These are phyloP conservation scores for Gobio gobio DNA, from an alignment of 2,113 vertebrate species.

Conservation along the genomic window DNA sequence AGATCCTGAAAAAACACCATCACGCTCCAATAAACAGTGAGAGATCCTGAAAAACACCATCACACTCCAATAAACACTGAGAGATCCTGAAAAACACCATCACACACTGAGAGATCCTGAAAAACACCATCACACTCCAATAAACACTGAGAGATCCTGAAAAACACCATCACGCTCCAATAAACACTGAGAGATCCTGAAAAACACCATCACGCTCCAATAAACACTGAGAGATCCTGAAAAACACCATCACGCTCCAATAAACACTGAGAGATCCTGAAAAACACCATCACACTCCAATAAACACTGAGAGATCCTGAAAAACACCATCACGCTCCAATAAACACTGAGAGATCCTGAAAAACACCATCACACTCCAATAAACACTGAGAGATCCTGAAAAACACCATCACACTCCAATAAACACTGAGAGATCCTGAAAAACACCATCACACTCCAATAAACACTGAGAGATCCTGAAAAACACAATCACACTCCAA, in stretches of 20 bases:
- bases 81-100: conserved; percentile 78
- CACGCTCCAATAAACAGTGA: not conserved
- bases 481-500: conserved; percentile 42
- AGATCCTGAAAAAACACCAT: conserved; percentile 55
- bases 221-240: conserved; percentile 78
- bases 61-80: not conserved
- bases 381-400: conserved; percentile 78
- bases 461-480: conserved; percentile 78
- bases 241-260: conserved; percentile 41
- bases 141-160: conserved; percentile 78
- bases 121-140: conserved; percentile 41
- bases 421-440: conserved; percentile 78
- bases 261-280: conserved; percentile 78
- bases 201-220: conserved; percentile 41
- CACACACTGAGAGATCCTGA: conserved; percentile 78
- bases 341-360: conserved; percentile 78
- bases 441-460: conserved; percentile 41
- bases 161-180: conserved; percentile 41
- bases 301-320: conserved; percentile 78
- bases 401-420: conserved; percentile 41
- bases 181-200: conserved; percentile 78
- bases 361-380: conserved; percentile 41
- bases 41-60: conserved; percentile 78
- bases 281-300: conserved; percentile 41
- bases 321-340: conserved; percentile 41